phyloP scores from a whole-genome alignment of 2,113 vertebrate species.

The Rhinoptilus africanus region DNA sequence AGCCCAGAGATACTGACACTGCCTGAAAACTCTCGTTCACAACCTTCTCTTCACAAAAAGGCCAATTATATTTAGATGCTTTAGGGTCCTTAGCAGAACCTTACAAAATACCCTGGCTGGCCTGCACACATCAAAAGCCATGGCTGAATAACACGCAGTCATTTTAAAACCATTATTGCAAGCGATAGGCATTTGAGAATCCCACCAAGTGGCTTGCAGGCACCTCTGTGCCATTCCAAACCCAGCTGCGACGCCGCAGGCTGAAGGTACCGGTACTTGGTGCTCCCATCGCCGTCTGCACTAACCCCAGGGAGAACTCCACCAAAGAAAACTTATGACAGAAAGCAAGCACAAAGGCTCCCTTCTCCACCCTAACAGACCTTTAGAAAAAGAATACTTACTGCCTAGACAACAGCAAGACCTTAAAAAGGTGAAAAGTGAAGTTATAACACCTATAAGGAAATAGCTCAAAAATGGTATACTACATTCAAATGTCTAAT shows the following conservation, averaged over 20 bases:
- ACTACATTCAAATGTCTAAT: background rate
- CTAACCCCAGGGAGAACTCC: background rate
- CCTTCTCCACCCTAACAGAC: background rate
- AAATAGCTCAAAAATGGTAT: background rate
- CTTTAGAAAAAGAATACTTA: background rate
- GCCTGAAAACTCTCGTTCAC: background rate
- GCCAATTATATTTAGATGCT: background rate
- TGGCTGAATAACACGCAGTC: fast-evolving
- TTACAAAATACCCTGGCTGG: background rate
- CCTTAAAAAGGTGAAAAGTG: background rate
- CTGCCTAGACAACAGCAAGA: background rate
- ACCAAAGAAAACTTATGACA: background rate
- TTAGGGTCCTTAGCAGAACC: background rate
- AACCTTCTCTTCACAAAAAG: background rate
- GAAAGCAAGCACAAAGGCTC: background rate
- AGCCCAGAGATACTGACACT: background rate
- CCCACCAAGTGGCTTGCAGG: background rate
- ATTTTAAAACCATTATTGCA: background rate
- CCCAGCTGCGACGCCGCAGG: fast-evolving
- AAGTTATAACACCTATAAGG: background rate
- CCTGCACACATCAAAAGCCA: background rate
- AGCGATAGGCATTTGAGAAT: background rate
- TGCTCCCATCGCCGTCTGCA: background rate
- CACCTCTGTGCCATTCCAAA: fast-evolving
- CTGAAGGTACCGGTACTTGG: fast-evolving